Evolutionary conservation across 2,797 vertebrate species (phyloP), one percentile per base, ranked within the genome.

Genomic region (Typhlichthys eigenmanni): DNA sequence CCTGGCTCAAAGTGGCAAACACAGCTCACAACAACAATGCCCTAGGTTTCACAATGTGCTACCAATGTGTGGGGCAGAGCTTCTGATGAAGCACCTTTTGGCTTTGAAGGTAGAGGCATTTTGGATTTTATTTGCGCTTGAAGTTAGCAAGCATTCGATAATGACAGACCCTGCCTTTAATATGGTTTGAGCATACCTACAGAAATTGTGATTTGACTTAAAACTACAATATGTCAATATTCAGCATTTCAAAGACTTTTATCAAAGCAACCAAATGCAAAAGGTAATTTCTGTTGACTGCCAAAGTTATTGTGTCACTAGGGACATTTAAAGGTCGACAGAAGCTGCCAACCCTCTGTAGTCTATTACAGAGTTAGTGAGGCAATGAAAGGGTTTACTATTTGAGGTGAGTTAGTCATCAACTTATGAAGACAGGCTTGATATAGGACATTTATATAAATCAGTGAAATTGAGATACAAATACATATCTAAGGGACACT

Each of bases 401-500:
- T 58, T 16, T 58, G 48, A 53, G 46, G 48, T 63, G 55, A 12
- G 71, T 76, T 17, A 78, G 50, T 72, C 47, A 69, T 76, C 68
- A 60, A 76, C 62, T 7, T 16, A 47, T 58, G 19, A 58, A 48
- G 6, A 65, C 1, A 11, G n/a, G 50, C 38, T 34, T 58, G 32
- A 58, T 47, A 48, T 19, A 47, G 58, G 16, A 59, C 58, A n/a
- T 5, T 0, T n/a, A 43, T 64, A 52, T 46, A 69, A 59, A 50
- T 67, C 2, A 10, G 7, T 5, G 17, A 12, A 38, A 14, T 52
- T 59, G 10, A 58, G 19, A 60, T 19, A 13, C 0, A 32, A 45
- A 43, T 7, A 2, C 4, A 38, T 38, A 43, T 43, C 38, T 9
- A 43, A 43, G 38, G 38, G 38, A 43, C 38, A 43, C 9, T 43